Conservation (phyloP, 2,888 invertebrate species). For the Ormyrus thymus region DNA sequence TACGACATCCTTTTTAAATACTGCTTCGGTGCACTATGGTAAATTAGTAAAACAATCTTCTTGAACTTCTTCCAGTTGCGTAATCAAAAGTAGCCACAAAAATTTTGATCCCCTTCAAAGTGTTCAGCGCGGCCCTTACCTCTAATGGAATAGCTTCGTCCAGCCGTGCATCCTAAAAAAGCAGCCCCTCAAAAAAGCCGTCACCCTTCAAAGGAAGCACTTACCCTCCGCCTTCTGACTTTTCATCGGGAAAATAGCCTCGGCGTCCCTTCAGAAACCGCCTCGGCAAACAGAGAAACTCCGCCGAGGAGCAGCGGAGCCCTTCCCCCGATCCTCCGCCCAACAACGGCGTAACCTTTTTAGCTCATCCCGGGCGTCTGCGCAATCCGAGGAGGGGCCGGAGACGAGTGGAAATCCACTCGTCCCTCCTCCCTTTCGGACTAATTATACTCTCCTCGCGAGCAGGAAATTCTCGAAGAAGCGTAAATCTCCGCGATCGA, state of each 20-base stretch:
- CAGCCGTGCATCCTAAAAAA: too few species aligned
- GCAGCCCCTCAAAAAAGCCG: not conserved
- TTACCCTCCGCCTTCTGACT: not conserved
- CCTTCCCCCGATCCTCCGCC: not conserved
- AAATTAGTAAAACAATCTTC: too few species aligned
- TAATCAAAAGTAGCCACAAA: too few species aligned
- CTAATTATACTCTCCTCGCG: constrained; percentile 46
- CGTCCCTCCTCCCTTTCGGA: not conserved
- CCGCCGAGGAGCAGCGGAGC: not conserved
- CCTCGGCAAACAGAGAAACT: constrained; percentile 6
- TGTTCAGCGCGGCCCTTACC: too few species aligned
- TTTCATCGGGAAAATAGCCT: not conserved
- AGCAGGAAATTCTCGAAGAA: constrained; percentile 31
- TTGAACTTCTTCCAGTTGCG: too few species aligned
- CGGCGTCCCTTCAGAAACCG: not conserved
- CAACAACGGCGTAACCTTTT: too few species aligned
- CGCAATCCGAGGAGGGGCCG: too few species aligned
- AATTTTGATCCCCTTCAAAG: too few species aligned
- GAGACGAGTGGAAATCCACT: not conserved
- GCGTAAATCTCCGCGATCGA: constrained; percentile 47
- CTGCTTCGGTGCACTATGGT: too few species aligned
- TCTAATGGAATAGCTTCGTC: not conserved
- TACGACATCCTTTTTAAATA: too few species aligned
- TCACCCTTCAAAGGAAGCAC: constrained; percentile 16
- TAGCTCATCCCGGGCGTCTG: too few species aligned